phyloP scores from a whole-genome alignment of 2,797 vertebrate genomes.

The Astyanax mexicanus region DNA sequence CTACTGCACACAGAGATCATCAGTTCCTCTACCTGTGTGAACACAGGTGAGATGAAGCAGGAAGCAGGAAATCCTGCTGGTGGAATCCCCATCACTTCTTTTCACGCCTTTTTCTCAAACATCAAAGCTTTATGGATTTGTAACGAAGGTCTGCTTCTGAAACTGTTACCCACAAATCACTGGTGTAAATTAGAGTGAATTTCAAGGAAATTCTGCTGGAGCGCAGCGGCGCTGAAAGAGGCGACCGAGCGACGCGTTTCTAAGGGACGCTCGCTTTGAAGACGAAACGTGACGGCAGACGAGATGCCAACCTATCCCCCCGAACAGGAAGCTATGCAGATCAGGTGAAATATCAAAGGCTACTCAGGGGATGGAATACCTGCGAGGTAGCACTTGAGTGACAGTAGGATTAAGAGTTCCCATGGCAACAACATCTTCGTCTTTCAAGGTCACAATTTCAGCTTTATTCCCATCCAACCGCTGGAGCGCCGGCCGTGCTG shows the following conservation, averaged over 20 bases:
- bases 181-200: neutral
- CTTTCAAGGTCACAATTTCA: conserved; percentile 89
- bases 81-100: neutral
- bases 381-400: conserved; percentile 87
- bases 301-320: conserved; percentile 40
- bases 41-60: neutral
- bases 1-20: neutral
- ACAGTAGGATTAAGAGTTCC: conserved; percentile 93
- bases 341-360: conserved; percentile 82
- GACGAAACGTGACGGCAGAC: conserved; percentile 51
- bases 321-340: conserved; percentile 69
- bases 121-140: neutral
- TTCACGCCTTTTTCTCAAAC: neutral
- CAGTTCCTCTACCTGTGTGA: neutral
- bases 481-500: conserved; percentile 64
- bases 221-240: conserved; percentile 11
- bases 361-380: conserved; percentile 83
- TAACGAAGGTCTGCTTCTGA: neutral
- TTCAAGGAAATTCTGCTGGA: conserved; percentile 21
- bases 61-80: neutral
- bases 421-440: conserved; percentile 94
- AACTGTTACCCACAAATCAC: neutral
- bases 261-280: conserved; percentile 43
- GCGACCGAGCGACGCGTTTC: neutral
- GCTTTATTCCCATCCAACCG: conserved; percentile 75